These are phyloP conservation scores for Tinamus major DNA, from an alignment of 2,797 vertebrate species.

Conservation along the genomic window DNA sequence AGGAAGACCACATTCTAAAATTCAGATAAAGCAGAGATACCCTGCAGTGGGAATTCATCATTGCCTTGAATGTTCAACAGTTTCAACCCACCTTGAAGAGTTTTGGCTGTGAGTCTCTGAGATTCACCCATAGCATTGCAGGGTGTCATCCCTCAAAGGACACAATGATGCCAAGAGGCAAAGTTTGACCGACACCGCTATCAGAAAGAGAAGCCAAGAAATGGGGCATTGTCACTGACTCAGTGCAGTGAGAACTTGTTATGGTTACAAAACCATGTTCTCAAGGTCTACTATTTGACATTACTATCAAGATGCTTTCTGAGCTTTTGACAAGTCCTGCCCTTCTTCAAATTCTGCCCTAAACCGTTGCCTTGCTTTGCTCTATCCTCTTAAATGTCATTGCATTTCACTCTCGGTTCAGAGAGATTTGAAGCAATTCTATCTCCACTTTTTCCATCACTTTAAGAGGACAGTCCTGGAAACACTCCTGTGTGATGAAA, in stretches of 20 bases:
- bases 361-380: neutral
- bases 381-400: neutral
- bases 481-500: neutral
- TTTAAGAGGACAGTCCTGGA: slow-evolving; percentile 9
- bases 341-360: slow-evolving; percentile 25
- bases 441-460: neutral
- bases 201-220: neutral
- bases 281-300: neutral
- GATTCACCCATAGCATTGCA: neutral
- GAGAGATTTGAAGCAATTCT: slow-evolving; percentile 11
- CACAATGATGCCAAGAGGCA: neutral
- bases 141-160: neutral
- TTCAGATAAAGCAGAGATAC: neutral
- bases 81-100: neutral
- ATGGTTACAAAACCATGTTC: neutral
- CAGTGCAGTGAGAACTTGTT: neutral
- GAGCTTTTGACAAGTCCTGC: neutral
- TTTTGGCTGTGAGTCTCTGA: neutral
- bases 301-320: neutral
- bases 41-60: neutral
- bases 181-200: neutral
- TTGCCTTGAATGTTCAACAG: neutral
- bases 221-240: neutral
- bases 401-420: slow-evolving; percentile 35
- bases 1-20: neutral